These are phyloP conservation scores for Thamnophis elegans DNA, from an alignment of 2,797 vertebrate genomes.

Conservation along the genomic window DNA sequence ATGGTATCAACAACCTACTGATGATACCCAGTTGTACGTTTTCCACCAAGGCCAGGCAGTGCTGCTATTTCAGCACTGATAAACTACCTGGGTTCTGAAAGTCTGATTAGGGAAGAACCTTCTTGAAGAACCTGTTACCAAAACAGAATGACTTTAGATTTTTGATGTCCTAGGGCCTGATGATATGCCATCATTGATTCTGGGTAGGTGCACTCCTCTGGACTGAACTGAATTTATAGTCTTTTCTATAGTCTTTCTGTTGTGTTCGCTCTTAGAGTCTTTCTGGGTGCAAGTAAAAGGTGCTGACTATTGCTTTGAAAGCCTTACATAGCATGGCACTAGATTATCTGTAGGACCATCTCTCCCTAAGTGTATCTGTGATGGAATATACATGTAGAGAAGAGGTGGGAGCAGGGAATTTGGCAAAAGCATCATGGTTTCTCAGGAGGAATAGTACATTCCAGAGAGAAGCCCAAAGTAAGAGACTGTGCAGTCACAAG, in stretches of 20 bases:
- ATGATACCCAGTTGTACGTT: background rate
- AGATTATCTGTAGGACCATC: too few species aligned
- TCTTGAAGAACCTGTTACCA: background rate
- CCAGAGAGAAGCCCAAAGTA: too few species aligned
- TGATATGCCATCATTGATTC: background rate
- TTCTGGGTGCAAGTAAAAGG: background rate
- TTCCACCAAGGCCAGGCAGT: background rate
- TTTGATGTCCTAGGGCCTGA: background rate
- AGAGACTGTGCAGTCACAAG: too few species aligned
- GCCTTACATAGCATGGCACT: background rate
- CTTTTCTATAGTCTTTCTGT: too few species aligned
- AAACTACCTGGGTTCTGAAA: background rate
- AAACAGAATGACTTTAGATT: background rate
- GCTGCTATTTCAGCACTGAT: background rate
- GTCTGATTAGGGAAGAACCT: background rate
- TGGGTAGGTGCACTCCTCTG: background rate
- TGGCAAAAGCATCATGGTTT: too few species aligned
- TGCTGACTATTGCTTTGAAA: background rate
- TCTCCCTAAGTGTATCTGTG: too few species aligned
- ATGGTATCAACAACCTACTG: background rate
- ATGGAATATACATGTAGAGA: too few species aligned
- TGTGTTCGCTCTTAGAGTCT: background rate
- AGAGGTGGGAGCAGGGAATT: too few species aligned
- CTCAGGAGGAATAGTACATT: too few species aligned
- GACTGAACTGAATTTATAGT: background rate